phyloP scores from a whole-genome alignment of 2,113 vertebrate species.

The Steatornis caripensis region DNA sequence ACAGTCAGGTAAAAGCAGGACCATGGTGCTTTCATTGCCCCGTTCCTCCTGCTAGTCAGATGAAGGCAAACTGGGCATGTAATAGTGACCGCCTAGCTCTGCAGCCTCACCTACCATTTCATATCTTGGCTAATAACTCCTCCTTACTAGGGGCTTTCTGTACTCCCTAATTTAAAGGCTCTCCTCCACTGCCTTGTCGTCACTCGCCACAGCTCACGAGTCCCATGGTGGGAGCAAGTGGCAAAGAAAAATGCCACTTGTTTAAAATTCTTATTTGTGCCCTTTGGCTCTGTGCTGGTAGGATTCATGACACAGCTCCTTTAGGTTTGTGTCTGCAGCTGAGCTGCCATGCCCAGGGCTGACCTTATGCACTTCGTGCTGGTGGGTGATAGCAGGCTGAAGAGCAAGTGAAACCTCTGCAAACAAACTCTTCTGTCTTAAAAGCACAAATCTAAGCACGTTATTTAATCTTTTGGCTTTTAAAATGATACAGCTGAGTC shows the following conservation, averaged over 20 bases:
- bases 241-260: not conserved
- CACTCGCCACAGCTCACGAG: not conserved
- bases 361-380: not conserved
- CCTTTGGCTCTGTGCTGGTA: not conserved
- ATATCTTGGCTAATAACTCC: not conserved
- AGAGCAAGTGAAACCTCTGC: not conserved
- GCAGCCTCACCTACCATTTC: not conserved
- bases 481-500: not conserved
- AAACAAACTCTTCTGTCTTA: not conserved
- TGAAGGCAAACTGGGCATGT: not conserved
- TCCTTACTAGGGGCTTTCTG: not conserved
- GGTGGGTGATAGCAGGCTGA: not conserved
- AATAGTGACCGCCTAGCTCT: not conserved
- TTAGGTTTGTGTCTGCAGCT: not conserved
- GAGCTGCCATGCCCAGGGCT: not conserved
- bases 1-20: not conserved
- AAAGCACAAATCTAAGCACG: not conserved
- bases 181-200: not conserved
- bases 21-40: not conserved
- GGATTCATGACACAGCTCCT: not conserved
- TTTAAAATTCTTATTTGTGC: not conserved
- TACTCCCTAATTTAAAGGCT: not conserved
- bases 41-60: not conserved
- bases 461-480: not conserved
- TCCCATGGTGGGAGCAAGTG: not conserved